A percentile compares a stretch with the other conserved stretches of the same genome.
These are phyloP conservation scores for Drosophila suzukii DNA, from an alignment of 1,140 invertebrate genomes.

Conservation along the genomic window DNA sequence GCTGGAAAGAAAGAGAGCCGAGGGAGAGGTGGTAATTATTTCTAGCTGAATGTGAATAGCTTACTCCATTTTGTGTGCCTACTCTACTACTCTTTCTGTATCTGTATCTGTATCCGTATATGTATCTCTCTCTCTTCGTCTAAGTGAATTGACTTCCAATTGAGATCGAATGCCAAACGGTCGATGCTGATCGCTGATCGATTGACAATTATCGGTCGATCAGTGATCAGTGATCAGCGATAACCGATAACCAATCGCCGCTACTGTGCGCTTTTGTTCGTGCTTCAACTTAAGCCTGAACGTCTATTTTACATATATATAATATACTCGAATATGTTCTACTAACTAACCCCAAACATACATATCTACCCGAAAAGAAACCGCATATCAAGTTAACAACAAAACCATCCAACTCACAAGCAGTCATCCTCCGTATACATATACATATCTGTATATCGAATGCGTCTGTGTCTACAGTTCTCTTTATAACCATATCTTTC, in stretches of 20 bases:
- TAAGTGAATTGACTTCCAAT: conserved; percentile 47
- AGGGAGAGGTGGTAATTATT: conserved; percentile 91
- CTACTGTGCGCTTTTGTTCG: conserved; percentile 73
- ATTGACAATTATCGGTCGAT: neutral
- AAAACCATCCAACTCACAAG: conserved; percentile 9
- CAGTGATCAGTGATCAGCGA: conserved; percentile 11
- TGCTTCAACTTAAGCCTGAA: conserved; percentile 63
- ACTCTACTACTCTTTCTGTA: conserved; percentile 47
- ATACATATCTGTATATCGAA: conserved; percentile 22
- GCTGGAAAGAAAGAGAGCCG: conserved; percentile 97
- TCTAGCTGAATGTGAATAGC: conserved; percentile 72
- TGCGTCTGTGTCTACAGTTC: conserved; percentile 30
- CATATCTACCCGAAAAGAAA: conserved; percentile 17
- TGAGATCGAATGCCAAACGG: conserved; percentile 44
- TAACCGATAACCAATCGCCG: conserved; percentile 21
- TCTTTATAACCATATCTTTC: conserved; percentile 4
- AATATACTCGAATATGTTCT: conserved; percentile 26
- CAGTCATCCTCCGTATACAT: conserved; percentile 16
- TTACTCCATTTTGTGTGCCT: conserved; percentile 48
- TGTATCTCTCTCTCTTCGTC: conserved; percentile 31
- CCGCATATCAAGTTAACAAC: conserved; percentile 15
- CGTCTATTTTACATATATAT: conserved; percentile 57
- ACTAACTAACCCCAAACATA: conserved; percentile 25
- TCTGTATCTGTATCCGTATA: conserved; percentile 21
- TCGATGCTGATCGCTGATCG: conserved; percentile 15